Conservation (phyloP, 2,113 vertebrate species). For the Lethenteron reissneri region DNA sequence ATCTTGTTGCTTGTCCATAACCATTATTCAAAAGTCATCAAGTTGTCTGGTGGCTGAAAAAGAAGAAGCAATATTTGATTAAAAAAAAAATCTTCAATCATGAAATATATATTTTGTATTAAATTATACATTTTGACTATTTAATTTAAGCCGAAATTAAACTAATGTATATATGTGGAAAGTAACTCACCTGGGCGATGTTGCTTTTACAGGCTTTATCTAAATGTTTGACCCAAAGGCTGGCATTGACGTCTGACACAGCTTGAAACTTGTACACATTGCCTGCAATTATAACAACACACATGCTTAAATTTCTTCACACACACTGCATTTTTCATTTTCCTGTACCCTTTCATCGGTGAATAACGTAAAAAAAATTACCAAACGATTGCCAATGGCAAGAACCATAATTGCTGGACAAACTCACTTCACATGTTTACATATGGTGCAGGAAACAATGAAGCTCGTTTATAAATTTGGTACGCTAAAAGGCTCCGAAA, state of each 20-base stretch:
- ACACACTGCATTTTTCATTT: no score
- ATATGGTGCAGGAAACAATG: no score
- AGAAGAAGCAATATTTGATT: neutral
- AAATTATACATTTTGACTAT: neutral
- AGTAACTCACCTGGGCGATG: neutral
- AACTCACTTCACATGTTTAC: no score
- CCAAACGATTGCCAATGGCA: no score
- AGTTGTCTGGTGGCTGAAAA: constrained; percentile 4
- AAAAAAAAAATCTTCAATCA: neutral
- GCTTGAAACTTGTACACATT: constrained; percentile 6
- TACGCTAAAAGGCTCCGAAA: no score
- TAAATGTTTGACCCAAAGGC: constrained; percentile 5
- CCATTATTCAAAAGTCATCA: constrained; percentile 3
- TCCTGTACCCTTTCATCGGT: no score
- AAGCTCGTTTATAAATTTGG: no score
- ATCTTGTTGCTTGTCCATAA: no score
- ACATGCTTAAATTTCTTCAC: neutral
- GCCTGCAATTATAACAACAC: constrained; percentile 6
- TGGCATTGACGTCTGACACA: neutral
- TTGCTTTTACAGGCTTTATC: constrained; percentile 2
- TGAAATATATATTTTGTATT: neutral
- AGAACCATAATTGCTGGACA: no score
- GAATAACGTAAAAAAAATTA: no score
- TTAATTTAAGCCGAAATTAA: neutral
- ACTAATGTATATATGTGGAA: neutral